These are phyloP conservation scores for Tachycineta bicolor DNA, from an alignment of 2,113 vertebrate genomes.

Conservation along the genomic window DNA sequence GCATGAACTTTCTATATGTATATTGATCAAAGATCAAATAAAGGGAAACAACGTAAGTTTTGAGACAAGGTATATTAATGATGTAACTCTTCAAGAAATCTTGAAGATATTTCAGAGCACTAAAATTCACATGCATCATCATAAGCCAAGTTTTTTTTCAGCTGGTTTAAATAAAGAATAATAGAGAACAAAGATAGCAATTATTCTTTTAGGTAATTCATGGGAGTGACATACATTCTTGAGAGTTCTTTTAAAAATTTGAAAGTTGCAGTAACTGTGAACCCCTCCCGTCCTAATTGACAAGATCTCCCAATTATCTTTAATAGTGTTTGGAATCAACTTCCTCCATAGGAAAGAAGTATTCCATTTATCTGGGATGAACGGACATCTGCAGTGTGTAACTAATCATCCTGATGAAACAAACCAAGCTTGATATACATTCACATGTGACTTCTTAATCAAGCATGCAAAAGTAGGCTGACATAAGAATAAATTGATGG, in stretches of 20 bases:
- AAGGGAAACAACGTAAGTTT: not conserved
- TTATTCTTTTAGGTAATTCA: not conserved
- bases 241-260: not conserved
- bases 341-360: not conserved
- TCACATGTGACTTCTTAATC: not conserved
- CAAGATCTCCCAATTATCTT: not conserved
- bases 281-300: fast-evolving
- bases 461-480: not conserved
- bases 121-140: not conserved
- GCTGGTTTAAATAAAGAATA: not conserved
- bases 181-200: not conserved
- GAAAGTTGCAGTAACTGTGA: not conserved
- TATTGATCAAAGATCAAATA: not conserved
- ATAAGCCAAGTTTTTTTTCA: not conserved
- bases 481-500: not conserved
- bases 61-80: not conserved
- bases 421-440: not conserved
- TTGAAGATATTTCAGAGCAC: not conserved
- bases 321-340: not conserved
- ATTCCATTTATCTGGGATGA: not conserved
- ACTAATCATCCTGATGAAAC: not conserved
- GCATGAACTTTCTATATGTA: not conserved
- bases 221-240: not conserved
- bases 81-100: not conserved
- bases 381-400: not conserved